A percentile compares a stretch with the other conserved stretches of the same genome.
phyloP scores from a whole-genome alignment of 2,113 vertebrate genomes.

The Syngnathus typhle region DNA sequence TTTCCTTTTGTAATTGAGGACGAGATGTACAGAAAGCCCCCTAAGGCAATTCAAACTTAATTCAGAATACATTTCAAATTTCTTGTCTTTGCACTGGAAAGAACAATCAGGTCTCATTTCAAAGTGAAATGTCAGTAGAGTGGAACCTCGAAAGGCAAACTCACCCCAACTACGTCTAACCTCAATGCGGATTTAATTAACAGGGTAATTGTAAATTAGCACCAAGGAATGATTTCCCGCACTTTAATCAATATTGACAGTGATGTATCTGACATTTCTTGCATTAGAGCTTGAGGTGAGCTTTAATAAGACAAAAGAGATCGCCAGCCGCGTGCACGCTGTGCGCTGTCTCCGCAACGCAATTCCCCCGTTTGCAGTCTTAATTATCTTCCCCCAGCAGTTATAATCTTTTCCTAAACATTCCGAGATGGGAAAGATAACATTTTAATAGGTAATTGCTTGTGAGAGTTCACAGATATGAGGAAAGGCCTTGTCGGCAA shows the following conservation, averaged over 20 bases:
- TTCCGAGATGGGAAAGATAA: slow-evolving; percentile 52
- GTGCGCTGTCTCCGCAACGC: slow-evolving; percentile 44
- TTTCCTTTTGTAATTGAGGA: background rate
- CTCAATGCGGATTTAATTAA: slow-evolving; percentile 1
- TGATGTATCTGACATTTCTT: slow-evolving; percentile 30
- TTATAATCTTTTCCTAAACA: slow-evolving; percentile 61
- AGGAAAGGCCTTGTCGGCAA: slow-evolving; percentile 47
- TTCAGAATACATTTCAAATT: slow-evolving; percentile 16
- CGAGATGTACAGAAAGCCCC: background rate
- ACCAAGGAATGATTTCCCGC: background rate
- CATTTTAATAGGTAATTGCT: slow-evolving; percentile 60
- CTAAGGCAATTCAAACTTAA: background rate
- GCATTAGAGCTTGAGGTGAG: slow-evolving; percentile 31
- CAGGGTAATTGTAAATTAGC: slow-evolving; percentile 16
- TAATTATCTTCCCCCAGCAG: slow-evolving; percentile 58
- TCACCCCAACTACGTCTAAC: too few relatives aligned
- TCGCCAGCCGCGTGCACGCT: background rate
- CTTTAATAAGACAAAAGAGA: slow-evolving; percentile 33
- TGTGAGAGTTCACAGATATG: slow-evolving; percentile 47
- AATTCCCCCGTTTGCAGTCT: slow-evolving; percentile 39
- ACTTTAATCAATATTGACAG: slow-evolving; percentile 10
- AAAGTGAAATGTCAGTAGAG: background rate
- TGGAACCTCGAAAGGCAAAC: too few relatives aligned
- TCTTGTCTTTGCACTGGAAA: background rate
- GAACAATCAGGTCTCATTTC: background rate